Evolutionary conservation across 2,113 vertebrate species (phyloP), one percentile per base, ranked within the genome.

Genomic region (Cheirogaleus medius): DNA sequence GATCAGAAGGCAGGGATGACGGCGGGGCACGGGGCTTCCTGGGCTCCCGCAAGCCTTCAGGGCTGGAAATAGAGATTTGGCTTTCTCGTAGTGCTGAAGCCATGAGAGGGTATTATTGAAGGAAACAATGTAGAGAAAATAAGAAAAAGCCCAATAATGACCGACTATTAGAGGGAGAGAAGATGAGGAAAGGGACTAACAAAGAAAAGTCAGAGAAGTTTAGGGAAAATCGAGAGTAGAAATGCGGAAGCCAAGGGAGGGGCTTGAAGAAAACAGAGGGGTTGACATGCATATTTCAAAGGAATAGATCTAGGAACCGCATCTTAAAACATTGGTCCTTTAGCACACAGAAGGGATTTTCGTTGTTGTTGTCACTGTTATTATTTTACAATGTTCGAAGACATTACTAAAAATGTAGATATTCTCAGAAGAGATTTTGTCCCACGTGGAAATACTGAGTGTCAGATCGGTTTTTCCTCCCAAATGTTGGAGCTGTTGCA

Each of bases 351-450:
- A 66, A 60, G 47, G 44, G 39, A 82, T 90, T 92, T 85, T 58
- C 15, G 8, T 68, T 93, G 56, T 80, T 86, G 25, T 86, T 92
- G 64, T 52, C 76, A 21, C 56, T 85, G n/a, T 95, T 83, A 27
- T 71, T 73, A 54, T 90, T 77, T 97, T 96, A 92, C 82, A 82
- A 9, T 84, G 89, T 58, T 44, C 71, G 63, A 94, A 95, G 39
- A 60, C 6, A 82, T 81, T 49, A 47, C 39, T 76, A 89, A 84
- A 95, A 93, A 85, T 88, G 39, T 85, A 85, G 87, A 77, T 54
- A 60, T 21, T 82, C 69, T 90, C 34, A 0, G 63, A 52, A 78
- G 47, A 74, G n/a, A 56, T 63, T 92, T 96, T 71, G 10, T 85
- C 37, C 44, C 37, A 27, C n/a, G 74, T 84, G 39, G 63, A 91